Evolutionary conservation across 1,140 invertebrate species (phyloP).

Genomic region (Neodiprion fabricii): DNA sequence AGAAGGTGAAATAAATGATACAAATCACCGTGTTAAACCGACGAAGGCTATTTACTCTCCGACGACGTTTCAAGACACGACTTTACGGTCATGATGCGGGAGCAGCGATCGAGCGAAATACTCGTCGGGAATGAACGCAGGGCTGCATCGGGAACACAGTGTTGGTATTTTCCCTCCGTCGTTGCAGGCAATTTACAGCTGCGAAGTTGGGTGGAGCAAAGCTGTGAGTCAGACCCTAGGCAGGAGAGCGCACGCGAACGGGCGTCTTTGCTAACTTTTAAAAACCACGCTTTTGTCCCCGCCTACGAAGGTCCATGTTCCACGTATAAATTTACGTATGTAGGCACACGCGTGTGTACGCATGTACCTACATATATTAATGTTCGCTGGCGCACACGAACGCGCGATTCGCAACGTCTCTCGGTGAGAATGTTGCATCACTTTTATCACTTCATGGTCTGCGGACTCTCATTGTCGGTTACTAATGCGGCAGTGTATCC

Average conservation of each 20-base stretch:
- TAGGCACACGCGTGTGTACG: too few species aligned
- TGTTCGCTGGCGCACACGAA: not conserved
- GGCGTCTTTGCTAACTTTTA: not conserved
- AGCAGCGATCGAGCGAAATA: not conserved
- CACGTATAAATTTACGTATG: not conserved
- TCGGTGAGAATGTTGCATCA: not conserved
- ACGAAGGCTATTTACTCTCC: too few species aligned
- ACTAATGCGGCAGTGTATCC: too few species aligned
- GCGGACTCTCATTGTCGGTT: too few species aligned
- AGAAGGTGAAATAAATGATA: too few species aligned
- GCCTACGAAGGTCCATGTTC: not conserved
- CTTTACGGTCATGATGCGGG: too few species aligned
- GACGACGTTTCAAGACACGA: too few species aligned
- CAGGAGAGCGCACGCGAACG: conserved; percentile 2
- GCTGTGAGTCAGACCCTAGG: not conserved
- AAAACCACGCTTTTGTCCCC: not conserved
- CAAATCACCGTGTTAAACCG: too few species aligned
- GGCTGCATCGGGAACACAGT: not conserved
- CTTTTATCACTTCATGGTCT: not conserved
- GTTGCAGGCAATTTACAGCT: not conserved
- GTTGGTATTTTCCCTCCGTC: not conserved
- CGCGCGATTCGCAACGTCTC: not conserved
- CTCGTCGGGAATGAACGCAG: not conserved
- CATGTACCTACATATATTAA: too few species aligned
- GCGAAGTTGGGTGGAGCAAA: not conserved